Conservation (phyloP, 1,140 invertebrate species). For the Pogonus chalceus region DNA sequence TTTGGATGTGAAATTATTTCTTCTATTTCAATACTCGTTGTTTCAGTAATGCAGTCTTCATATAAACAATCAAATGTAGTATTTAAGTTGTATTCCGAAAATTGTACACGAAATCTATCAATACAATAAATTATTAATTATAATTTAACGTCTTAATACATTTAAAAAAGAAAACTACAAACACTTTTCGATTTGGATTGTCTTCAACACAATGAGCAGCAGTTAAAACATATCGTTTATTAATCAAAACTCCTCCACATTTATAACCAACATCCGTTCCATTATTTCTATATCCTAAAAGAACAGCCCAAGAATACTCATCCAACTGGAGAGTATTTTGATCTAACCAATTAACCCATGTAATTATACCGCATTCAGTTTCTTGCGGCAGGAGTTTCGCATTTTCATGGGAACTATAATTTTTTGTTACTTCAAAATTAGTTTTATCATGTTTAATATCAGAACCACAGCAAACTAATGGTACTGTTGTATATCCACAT, state of each 20-base stretch:
- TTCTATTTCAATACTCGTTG: conserved; percentile 36
- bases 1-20: conserved; percentile 38
- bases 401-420: too few relatives aligned
- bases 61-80: conserved; percentile 46
- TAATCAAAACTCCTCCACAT: conserved; percentile 43
- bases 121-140: conserved; percentile 9
- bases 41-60: conserved; percentile 30
- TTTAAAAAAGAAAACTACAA: conserved; percentile 1
- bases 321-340: too few relatives aligned
- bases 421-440: too few relatives aligned
- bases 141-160: not conserved
- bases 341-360: too few relatives aligned
- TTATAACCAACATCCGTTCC: conserved; percentile 21
- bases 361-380: too few relatives aligned
- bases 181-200: not conserved
- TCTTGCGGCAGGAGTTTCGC: too few relatives aligned
- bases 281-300: conserved; percentile 48
- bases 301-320: conserved; percentile 62
- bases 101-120: conserved; percentile 42
- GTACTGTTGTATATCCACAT: not conserved
- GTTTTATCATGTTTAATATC: too few relatives aligned
- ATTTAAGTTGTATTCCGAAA: conserved; percentile 49
- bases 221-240: conserved; percentile 40
- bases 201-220: conserved; percentile 43
- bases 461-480: conserved; percentile 6